Conservation (phyloP, 2,888 invertebrate genomes). For the Sphaerophoria taeniata region DNA sequence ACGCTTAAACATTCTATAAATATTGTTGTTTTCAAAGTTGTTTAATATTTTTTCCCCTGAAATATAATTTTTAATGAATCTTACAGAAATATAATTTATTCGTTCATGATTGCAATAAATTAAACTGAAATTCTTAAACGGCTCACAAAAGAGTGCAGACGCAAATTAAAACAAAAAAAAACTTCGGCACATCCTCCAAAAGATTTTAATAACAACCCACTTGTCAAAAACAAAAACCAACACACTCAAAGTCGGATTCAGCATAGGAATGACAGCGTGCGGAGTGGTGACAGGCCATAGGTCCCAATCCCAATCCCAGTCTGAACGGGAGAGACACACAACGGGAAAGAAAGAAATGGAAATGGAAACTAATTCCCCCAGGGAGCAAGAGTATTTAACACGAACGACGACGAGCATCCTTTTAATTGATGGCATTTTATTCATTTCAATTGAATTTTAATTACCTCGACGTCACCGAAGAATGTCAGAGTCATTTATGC, state of each 20-base stretch:
- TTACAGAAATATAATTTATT: constrained; percentile 58
- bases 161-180: constrained; percentile 7
- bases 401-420: constrained; percentile 58
- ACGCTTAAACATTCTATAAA: constrained; percentile 62
- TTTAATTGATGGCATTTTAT: constrained; percentile 75
- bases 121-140: constrained; percentile 43
- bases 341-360: neutral
- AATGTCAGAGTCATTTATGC: constrained; percentile 80
- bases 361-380: constrained; percentile 55
- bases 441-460: constrained; percentile 81
- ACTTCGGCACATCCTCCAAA: constrained; percentile 46
- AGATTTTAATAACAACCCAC: constrained; percentile 57
- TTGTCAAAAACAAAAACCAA: constrained; percentile 62
- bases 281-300: neutral
- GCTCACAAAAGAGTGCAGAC: constrained; percentile 16
- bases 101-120: constrained; percentile 66
- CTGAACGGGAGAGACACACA: neutral
- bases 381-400: constrained; percentile 71
- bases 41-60: constrained; percentile 21
- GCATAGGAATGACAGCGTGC: neutral
- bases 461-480: constrained; percentile 81
- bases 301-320: neutral
- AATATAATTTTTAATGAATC: constrained; percentile 2
- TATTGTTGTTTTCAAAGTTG: constrained; percentile 32
- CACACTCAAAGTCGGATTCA: neutral